These are phyloP conservation scores for Nasua narica DNA, from an alignment of 2,797 vertebrate genomes.

Conservation along the genomic window DNA sequence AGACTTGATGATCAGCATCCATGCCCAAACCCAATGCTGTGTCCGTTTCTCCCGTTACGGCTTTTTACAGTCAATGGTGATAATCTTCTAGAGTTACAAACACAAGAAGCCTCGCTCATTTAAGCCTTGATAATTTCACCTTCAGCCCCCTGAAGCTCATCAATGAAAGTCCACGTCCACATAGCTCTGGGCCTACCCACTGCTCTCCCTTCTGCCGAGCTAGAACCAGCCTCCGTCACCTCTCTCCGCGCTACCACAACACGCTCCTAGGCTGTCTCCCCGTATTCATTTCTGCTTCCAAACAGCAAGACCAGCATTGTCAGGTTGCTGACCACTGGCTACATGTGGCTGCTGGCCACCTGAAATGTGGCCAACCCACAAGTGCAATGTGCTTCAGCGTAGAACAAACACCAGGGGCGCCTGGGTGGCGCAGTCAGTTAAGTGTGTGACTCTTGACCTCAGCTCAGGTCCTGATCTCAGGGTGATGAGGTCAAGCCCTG, in stretches of 20 bases:
- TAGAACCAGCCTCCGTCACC: not conserved
- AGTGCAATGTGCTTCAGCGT: not conserved
- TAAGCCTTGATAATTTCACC: not conserved
- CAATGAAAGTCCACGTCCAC: not conserved
- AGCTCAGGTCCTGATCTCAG: no score
- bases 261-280: not conserved
- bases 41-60: not conserved
- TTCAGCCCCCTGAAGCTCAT: not conserved
- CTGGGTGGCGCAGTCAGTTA: fast-evolving
- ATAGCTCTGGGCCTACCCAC: not conserved
- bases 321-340: not conserved
- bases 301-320: not conserved
- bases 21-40: not conserved
- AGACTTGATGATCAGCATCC: not conserved
- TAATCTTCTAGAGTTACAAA: not conserved
- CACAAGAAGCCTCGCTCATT: not conserved
- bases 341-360: not conserved
- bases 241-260: not conserved
- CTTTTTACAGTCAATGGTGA: not conserved
- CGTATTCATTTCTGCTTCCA: not conserved
- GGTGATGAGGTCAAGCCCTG: no score
- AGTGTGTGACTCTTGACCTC: no score
- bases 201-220: not conserved
- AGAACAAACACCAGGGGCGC: not conserved
- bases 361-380: not conserved